Evolutionary conservation across 1,140 invertebrate species (phyloP), one percentile per base, ranked within the genome.

Genomic region (Chelonus insularis): DNA sequence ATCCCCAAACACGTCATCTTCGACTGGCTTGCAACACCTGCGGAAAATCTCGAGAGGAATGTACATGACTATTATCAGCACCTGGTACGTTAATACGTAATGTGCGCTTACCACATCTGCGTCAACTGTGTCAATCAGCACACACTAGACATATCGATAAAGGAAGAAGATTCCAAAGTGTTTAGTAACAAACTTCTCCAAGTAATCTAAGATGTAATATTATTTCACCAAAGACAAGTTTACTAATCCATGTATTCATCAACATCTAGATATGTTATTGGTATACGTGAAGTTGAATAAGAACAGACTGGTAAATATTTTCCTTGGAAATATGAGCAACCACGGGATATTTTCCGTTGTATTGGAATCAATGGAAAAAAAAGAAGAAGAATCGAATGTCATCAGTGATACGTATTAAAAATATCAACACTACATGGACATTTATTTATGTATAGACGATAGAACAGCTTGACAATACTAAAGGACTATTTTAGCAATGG

Each of bases 281-380:
- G 14, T 7, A 34, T 21, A 59, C 34, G 32, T 11, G 51, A 50
- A 11, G 16, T 51, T 20, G 29, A 41, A 59, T 25, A 45, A 59
- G 51, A 59, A 51, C 34, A 51, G 57, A 51, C 18, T 34, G 54
- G 58, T 51, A 64, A 64, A 60, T 57, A 64, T 64, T 60, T 51
- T 60, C 45, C 52, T 23, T 29, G 45, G 57, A 64, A 64, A 64
- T 60, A 64, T 60, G 63, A 64, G 63, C 52, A 64, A 36, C 47
- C 43, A 2, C 37, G 11, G 9, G n/a, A n/a, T n/a, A n/a, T n/a
- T n/a, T n/a, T n/a, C n/a, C 12, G 9, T 14, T 39, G 4, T 47
- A 16, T 12, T 25, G 2, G 21, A 29, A 6, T 29, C 39, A 48
- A 48, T 45, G 8, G 47, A 25, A 1, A 29, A 5, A 29, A 29